Evolutionary conservation across 2,888 invertebrate species (phyloP), one percentile per base, ranked within the genome.

Genomic region (Orthosia gothica): DNA sequence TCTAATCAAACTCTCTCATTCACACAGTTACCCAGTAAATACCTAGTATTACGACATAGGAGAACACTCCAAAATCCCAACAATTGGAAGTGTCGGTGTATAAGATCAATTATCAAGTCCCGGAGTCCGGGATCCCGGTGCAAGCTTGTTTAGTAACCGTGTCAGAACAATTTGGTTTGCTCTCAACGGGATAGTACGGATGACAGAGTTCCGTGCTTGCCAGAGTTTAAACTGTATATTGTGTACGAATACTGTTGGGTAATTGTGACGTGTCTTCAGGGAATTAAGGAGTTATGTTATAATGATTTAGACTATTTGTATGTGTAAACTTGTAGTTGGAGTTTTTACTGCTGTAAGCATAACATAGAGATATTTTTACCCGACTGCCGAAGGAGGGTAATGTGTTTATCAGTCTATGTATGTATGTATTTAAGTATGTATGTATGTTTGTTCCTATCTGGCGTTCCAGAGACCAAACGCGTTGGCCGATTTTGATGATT

Each of bases 101-200:
- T 88, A 83, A 89, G 91, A 91, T 89, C 91, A 91, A 91, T 92
- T 91, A 92, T 87, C 69, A 81, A 86, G 77, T 88, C 75, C 77
- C 68, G 76, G 75, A 76, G 55, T 76, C 77, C 55, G 57, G 71
- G 40, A 49, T 54, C 18, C 59, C 59, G 20, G 74, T 75, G 67
- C 61, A 50, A 66, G 52, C 64, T 82, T 87, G 86, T 88, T 87
- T 84, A 74, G 84, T 72, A 83, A 75, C 82, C 74, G 76, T 79
- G 87, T 77, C 65, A 54, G 72, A 79, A 62, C 84, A 84, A 88
- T 87, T 84, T 77, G 77, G 78, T 81, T 70, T 59, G 50, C 62
- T 86, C 85, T 76, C 88, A 47, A 64, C 59, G 83, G 85, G 73
- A 70, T 69, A 49, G 50, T 40, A 12, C 52, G 50, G 52, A 58